Percentiles rank a stretch among this genome's conserved stretches.
Conservation (phyloP, 2,888 invertebrate species). For the Hyalella azteca region DNA sequence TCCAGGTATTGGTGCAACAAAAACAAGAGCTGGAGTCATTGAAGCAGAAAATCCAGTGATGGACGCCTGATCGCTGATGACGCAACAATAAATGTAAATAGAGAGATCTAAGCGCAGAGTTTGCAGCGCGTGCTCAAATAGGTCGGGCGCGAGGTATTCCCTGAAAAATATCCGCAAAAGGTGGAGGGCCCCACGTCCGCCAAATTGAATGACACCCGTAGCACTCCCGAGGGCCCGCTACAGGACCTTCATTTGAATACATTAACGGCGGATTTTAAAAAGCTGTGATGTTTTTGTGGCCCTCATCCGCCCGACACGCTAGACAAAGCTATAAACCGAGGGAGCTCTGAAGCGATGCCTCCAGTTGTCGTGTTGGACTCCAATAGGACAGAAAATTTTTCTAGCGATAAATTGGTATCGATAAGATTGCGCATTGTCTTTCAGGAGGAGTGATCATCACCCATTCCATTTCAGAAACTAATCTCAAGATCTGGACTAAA, state of each 20-base stretch:
- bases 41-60: no score
- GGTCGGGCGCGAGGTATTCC: background rate
- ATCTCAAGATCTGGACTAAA: constrained; percentile 10
- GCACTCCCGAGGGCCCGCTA: constrained; percentile 30
- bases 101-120: background rate
- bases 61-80: background rate
- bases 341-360: constrained; percentile 24
- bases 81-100: constrained; percentile 3
- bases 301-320: constrained; percentile 21
- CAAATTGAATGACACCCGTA: constrained; percentile 35
- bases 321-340: constrained; percentile 28
- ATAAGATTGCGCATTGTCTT: constrained; percentile 28
- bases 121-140: background rate
- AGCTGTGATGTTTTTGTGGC: constrained; percentile 34
- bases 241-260: constrained; percentile 36
- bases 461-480: constrained; percentile 32
- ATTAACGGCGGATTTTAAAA: constrained; percentile 33
- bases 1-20: no score
- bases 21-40: no score
- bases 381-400: constrained; percentile 30
- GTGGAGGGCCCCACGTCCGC: constrained; percentile 24
- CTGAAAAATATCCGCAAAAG: constrained; percentile 9
- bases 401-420: constrained; percentile 23
- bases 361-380: constrained; percentile 15
- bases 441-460: constrained; percentile 9